Base-by-base conservation (phyloP, 2,797 vertebrate species). In the Myotis planiceps region DNA sequence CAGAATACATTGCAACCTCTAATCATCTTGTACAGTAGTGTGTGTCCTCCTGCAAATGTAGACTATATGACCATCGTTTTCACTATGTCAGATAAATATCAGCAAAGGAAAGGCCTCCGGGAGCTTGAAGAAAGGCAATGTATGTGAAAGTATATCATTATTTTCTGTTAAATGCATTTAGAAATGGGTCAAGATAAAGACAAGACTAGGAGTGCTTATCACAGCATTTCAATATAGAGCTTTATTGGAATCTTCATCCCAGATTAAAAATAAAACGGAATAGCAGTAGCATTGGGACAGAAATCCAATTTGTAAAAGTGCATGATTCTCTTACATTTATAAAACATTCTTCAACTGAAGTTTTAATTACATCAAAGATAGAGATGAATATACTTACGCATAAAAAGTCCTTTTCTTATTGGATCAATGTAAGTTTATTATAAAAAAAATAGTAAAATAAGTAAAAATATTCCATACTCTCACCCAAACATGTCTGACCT, bases 131-230 rank as follows among this genome's bases (percentile, higher is more conserved):
- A 85, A 92, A 92, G 34, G 6, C 21, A 10, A 45, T 78, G 1
- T 18, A 19, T 19, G 5, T 65, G 55, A 93, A 49, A 39, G 29
- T 12, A 21, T 55, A 55, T 53, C 39, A 29, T 39, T 47, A n/a
- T 91, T 85, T 93, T 86, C 65, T 87, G 53, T 90, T 93, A 95
- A 92, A 96, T 87, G 42, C 51, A 51, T 81, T 93, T 75, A 74
- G 32, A 92, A 97, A 85, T 96, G 69, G 71, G 51, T 92, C 55
- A 75, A 95, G 94, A 95, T 37, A 84, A 60, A 90, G 72, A 82
- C 21, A 87, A 51, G 53, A 58, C 47, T 83, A 92, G 87, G 92
- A 91, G 92, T 92, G 81, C 47, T 94, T 84, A 88, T 82, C 81
- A 47, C 12, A 78, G 69, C 55, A 79, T 80, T 96, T 95, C 80